Evolutionary conservation across 2,113 vertebrate species (phyloP).

Genomic region (Pampusana beccarii): DNA sequence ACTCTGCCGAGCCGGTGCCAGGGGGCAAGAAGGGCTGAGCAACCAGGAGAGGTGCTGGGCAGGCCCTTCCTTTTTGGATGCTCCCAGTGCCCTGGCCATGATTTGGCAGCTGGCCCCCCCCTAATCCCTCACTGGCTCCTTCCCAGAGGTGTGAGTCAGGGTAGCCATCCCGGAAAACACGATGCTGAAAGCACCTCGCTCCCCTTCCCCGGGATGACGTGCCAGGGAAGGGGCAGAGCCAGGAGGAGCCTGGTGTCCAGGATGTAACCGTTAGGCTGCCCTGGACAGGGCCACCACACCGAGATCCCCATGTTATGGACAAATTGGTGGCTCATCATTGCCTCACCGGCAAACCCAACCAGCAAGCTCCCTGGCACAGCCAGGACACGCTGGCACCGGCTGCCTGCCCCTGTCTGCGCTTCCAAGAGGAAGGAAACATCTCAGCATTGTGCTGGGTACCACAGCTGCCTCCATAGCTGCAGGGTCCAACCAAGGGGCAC

Average conservation of each 20-base stretch:
- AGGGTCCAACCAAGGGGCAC: not conserved
- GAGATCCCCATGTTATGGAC: not conserved
- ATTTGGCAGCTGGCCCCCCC: not conserved
- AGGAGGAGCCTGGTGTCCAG: rapidly evolving
- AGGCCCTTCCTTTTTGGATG: not conserved
- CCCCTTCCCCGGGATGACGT: not conserved
- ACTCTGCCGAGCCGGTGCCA: not conserved
- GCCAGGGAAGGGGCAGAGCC: not conserved
- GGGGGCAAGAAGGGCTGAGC: not conserved
- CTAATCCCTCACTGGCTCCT: not conserved
- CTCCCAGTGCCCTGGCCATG: not conserved
- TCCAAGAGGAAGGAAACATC: not conserved
- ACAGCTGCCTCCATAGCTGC: not conserved
- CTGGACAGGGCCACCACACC: not conserved
- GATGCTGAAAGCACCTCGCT: not conserved
- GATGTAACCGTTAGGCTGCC: not conserved
- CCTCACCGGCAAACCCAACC: not conserved
- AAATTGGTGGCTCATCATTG: not conserved
- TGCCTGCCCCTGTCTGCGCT: rapidly evolving
- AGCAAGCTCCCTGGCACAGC: not conserved
- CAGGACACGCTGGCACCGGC: not conserved
- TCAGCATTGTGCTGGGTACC: rapidly evolving
- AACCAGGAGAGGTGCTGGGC: not conserved
- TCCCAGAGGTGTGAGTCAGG: not conserved
- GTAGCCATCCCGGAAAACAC: not conserved